Percentiles rank a stretch among this genome's conserved stretches.
Conservation (phyloP, 2,888 invertebrate species). For the Athalia cordata region DNA sequence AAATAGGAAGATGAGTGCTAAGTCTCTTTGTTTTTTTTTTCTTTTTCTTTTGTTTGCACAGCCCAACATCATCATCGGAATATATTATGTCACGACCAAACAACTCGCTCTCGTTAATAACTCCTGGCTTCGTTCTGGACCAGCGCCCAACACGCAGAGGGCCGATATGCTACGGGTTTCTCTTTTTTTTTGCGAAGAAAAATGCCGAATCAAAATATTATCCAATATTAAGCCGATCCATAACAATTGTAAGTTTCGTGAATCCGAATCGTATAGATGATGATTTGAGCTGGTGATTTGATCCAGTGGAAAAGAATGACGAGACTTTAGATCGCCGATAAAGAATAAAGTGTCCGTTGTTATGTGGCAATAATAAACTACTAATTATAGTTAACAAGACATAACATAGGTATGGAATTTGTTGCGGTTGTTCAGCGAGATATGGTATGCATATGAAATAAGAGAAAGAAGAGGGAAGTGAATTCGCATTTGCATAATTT, state of each 20-base stretch:
- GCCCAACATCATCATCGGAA: background rate
- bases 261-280: too few species aligned
- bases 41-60: background rate
- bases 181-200: background rate
- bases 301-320: too few species aligned
- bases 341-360: too few species aligned
- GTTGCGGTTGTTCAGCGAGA: too few species aligned
- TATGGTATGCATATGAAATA: background rate
- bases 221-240: too few species aligned
- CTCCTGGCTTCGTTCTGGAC: constrained; percentile 12
- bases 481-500: constrained; percentile 65
- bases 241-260: too few species aligned
- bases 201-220: too few species aligned
- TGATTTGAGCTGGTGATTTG: too few species aligned
- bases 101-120: constrained; percentile 7
- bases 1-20: constrained; percentile 34
- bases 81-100: constrained; percentile 14
- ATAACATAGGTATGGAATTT: too few species aligned
- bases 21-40: background rate
- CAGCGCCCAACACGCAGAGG: background rate
- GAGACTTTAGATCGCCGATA: too few species aligned
- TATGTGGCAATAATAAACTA: too few species aligned
- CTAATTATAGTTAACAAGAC: too few species aligned
- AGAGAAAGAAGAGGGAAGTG: background rate
- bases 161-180: background rate